Evolutionary conservation across 1,140 invertebrate species (phyloP).

Genomic region (Drosophila orosa): DNA sequence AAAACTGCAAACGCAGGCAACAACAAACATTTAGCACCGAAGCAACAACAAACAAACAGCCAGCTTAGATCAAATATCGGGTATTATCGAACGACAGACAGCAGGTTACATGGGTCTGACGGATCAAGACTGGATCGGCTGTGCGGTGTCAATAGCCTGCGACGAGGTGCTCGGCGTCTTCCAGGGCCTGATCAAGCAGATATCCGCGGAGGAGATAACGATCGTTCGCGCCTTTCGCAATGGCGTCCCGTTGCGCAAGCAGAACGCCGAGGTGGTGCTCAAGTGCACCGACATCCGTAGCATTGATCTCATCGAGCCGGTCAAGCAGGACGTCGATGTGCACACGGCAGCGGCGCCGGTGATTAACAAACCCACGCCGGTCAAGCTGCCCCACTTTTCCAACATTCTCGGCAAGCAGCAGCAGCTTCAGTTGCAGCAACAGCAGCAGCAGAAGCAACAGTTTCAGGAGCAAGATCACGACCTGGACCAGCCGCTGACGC

Average conservation of each 20-base stretch:
- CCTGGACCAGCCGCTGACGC: constrained; percentile 45
- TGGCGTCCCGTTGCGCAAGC: constrained; percentile 88
- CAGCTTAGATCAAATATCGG: constrained; percentile 19
- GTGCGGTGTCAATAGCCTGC: constrained; percentile 82
- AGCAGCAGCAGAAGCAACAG: constrained; percentile 49
- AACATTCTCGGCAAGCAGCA: constrained; percentile 71
- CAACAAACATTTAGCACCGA: constrained; percentile 24
- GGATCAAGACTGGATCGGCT: constrained; percentile 82
- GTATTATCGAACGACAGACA: constrained; percentile 11
- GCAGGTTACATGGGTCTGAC: constrained; percentile 72
- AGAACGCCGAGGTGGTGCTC: constrained; percentile 86
- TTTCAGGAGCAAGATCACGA: constrained; percentile 30
- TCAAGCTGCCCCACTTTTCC: constrained; percentile 78
- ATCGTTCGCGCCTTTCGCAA: constrained; percentile 92
- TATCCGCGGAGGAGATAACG: constrained; percentile 89
- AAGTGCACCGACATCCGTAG: constrained; percentile 84
- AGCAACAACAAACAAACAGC: constrained; percentile 13
- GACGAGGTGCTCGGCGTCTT: constrained; percentile 78
- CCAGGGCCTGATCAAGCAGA: constrained; percentile 91
- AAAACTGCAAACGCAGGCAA: constrained; percentile 60
- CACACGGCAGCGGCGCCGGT: constrained; percentile 62
- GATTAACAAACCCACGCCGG: constrained; percentile 80
- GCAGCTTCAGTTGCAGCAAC: constrained; percentile 58
- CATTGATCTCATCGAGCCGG: constrained; percentile 74
- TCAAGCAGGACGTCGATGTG: constrained; percentile 61